Conservation (phyloP, 1,140 invertebrate genomes). For the Glomeris maerens region DNA sequence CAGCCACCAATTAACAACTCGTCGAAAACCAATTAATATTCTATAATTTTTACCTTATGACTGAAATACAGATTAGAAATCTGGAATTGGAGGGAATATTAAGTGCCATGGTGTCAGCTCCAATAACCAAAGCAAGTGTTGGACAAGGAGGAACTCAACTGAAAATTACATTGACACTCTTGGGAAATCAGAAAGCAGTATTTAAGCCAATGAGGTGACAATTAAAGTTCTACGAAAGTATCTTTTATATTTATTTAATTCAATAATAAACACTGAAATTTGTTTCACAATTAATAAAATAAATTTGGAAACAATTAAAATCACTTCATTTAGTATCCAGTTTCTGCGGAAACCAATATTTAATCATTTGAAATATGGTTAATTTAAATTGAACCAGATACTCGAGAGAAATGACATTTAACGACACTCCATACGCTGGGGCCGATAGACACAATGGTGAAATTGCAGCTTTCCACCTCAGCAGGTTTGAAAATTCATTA, state of each 20-base stretch:
- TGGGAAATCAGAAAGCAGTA: conserved; percentile 59
- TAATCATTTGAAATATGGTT: conserved; percentile 5
- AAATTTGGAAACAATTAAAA: not conserved
- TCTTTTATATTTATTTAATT: not conserved
- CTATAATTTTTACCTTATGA: no score
- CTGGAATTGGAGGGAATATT: conserved; percentile 49
- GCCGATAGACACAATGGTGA: conserved; percentile 87
- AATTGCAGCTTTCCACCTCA: conserved; percentile 84
- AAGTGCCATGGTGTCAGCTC: conserved; percentile 46
- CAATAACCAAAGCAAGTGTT: conserved; percentile 58
- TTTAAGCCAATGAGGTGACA: conserved; percentile 75
- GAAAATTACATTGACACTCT: conserved; percentile 62
- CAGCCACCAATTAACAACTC: no score
- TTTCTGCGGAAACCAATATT: not conserved
- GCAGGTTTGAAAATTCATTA: no score
- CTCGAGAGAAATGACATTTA: conserved; percentile 51
- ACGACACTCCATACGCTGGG: conserved; percentile 67
- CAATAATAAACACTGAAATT: not conserved
- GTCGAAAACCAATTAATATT: no score
- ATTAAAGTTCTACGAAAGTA: not conserved
- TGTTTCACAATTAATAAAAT: not conserved
- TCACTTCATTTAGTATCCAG: not conserved
- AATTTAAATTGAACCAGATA: conserved; percentile 40
- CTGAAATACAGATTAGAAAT: no score
- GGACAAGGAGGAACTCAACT: conserved; percentile 68